phyloP scores from a whole-genome alignment of 2,113 vertebrate species.

The Tetrax tetrax region DNA sequence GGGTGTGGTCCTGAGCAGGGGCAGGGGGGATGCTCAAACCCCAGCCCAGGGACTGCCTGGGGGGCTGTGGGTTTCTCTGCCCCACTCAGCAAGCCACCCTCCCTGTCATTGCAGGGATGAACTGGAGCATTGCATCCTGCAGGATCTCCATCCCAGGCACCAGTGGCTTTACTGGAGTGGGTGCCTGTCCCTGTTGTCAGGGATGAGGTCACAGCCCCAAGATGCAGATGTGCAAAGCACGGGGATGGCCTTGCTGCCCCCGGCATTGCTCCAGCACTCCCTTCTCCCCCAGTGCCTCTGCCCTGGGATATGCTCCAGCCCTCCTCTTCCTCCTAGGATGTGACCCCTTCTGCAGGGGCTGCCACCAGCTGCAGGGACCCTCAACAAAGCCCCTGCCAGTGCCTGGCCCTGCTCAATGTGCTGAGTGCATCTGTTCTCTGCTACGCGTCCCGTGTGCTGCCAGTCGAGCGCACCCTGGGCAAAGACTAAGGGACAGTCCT shows the following conservation, averaged over 20 bases:
- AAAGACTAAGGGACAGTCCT: neutral
- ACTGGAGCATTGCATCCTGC: neutral
- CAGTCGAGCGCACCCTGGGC: neutral
- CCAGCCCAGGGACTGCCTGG: neutral
- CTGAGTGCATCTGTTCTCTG: neutral
- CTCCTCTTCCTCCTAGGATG: neutral
- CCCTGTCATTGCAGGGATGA: neutral
- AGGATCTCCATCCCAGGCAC: neutral
- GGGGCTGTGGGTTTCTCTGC: neutral
- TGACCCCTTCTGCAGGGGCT: neutral
- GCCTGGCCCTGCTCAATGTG: neutral
- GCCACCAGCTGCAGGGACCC: neutral
- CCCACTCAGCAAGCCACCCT: fast-evolving
- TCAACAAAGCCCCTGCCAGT: neutral
- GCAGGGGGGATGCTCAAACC: neutral
- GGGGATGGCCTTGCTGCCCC: neutral
- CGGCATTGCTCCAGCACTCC: neutral
- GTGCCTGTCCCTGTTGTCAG: neutral
- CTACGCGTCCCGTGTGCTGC: fast-evolving
- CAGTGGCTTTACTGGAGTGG: neutral
- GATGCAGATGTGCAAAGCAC: neutral
- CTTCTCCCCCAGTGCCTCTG: neutral
- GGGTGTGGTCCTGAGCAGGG: neutral
- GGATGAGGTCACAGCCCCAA: neutral
- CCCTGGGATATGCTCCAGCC: neutral